Evolutionary conservation across 2,888 invertebrate genomes (phyloP), one percentile per base, ranked within the genome.

Genomic region (Formica aserva): DNA sequence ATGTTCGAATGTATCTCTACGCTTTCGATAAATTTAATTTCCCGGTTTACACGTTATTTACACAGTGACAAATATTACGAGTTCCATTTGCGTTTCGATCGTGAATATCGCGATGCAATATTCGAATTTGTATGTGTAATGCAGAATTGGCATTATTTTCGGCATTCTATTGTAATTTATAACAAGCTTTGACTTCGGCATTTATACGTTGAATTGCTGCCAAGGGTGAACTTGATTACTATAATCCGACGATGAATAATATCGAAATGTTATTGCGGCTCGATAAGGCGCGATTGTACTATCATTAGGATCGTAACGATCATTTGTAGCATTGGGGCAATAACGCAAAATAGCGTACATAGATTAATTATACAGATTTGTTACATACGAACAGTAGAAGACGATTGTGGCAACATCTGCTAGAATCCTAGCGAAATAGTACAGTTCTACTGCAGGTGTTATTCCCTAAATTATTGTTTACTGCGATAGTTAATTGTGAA

Each of bases 11-110:
- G 35, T 22, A 22, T 35, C 45, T 26, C n/a, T 18, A 18, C n/a
- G 60, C 26, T 26, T 18, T 18, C 71, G 18, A 26, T 62, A 60
- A 72, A 80, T 80, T 80, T 72, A 80, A 80, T 80, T 80, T 18
- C 26, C 45, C 55, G 45, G 18, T 71, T 78, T 78, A 71, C 60
- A 8, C 8, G 60, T 41, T 80, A 80, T 80, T 80, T 80, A 62
- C 60, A 48, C 72, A 72, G 18, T 22, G 15, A 62, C 60, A 60
- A 60, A 80, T 72, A 71, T 80, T 48, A 62, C 45, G 57, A 60
- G 32, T 32, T 57, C 32, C 41, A 45, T 71, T 60, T n/a, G 52
- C n/a, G 78, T 77, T 69, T 72, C 72, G 60, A 60, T 72, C 26
- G 32, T 22, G 60, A 35, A 71, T 71, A 71, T 60, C 48, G 71